Base-by-base conservation (phyloP, 2,797 vertebrate genomes). In the Tinamus major region DNA sequence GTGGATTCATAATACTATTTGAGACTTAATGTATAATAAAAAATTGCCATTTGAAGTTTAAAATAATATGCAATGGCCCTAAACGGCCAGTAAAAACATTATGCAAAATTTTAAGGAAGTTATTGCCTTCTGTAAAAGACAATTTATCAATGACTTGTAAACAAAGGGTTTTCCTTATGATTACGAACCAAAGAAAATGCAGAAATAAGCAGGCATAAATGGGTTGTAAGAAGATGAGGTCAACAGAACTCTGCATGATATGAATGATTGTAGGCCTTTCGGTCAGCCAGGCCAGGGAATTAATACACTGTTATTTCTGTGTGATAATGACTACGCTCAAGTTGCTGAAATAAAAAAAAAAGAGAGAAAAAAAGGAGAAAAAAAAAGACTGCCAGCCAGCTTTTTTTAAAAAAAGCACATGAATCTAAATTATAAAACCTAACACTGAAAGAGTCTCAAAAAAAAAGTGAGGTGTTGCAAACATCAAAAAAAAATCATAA, bases 121-220 rank as follows among this genome's bases (percentile, higher is more conserved):
- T 90, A 92, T 78, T 88, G 89, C 92, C 75, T 95, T 65, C 46
- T 79, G 53, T 46, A 92, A 93, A 64, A 77, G 91, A 79, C 58
- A 39, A 90, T 95, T 93, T 96, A 85, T 96, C 96, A 92, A 68
- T 90, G 80, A 64, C 92, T 94, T 94, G 87, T 96, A 95, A 91
- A 94, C 85, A 88, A 91, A 95, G 74, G 77, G 44, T 35, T 92
- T 95, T 95, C 68, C 80, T 94, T 12, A 12, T 92, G 64, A 33
- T 94, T 93, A 71, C 18, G 44, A 86, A 91, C 67, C 51, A 81
- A 88, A 79, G 64, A 84, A 93, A 91, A 90, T 12, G 31, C 24
- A 92, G 74, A 95, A 89, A 84, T 49, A 31, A 90, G 37, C 26
- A 64, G 46, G 9, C 23, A 11, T 65, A 81, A 91, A 71, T 64